A percentile compares a stretch with the other conserved stretches of the same genome.
These are phyloP conservation scores for Lichenostomus cassidix DNA, from an alignment of 2,113 vertebrate genomes.

Conservation along the genomic window DNA sequence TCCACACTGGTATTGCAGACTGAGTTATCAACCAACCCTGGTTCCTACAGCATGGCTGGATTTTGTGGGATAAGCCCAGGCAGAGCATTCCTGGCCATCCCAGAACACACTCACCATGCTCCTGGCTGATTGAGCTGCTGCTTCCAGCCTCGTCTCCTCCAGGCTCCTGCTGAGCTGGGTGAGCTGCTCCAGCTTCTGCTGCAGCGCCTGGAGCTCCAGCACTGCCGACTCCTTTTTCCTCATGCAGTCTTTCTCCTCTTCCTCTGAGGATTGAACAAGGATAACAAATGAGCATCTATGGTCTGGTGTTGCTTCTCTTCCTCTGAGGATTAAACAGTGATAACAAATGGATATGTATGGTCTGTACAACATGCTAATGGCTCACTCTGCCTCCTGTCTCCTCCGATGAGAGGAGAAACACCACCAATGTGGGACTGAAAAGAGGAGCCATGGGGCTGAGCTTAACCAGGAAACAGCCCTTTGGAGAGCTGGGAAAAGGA, in stretches of 20 bases:
- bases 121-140: background rate
- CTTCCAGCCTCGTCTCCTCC: conserved; percentile 22
- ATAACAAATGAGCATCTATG: rapidly evolving
- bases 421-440: rapidly evolving
- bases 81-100: background rate
- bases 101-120: background rate
- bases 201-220: conserved; percentile 73
- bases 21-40: background rate
- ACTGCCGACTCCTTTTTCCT: conserved; percentile 72
- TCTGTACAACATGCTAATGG: background rate
- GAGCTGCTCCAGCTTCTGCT: conserved; percentile 78
- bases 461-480: background rate
- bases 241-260: conserved; percentile 65
- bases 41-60: background rate
- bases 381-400: background rate
- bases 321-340: conserved; percentile 29
- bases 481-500: background rate
- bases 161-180: conserved; percentile 64
- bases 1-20: background rate
- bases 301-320: conserved; percentile 52
- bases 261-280: conserved; percentile 36
- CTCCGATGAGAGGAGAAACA: background rate
- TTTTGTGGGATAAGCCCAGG: background rate
- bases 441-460: background rate
- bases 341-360: rapidly evolving